Evolutionary conservation across 2,113 vertebrate species (phyloP), one percentile per base, ranked within the genome.

Genomic region (Silurus meridionalis): DNA sequence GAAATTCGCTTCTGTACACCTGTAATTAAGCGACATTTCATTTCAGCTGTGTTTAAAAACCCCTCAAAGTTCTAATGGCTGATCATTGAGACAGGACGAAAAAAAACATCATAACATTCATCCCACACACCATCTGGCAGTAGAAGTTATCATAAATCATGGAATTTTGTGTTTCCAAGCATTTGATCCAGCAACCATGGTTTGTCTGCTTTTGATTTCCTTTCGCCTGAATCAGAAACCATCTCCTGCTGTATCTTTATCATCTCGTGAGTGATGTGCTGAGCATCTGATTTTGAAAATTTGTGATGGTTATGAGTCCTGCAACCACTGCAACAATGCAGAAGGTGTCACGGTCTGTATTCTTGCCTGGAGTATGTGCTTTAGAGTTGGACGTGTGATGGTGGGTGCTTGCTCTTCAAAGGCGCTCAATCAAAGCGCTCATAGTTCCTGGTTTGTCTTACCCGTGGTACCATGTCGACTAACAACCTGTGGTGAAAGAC

Each of bases 401-500:
- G 83, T 63, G 80, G 37, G 21, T 46, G 61, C n/a, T 72, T 64
- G 81, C 80, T 60, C 10, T 69, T 75, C 19, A 83, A 19, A 25
- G 37, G 82, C 1, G 83, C 69, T 97, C 94, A 99, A 92, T 99
- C 98, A 55, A 99, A 99, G 91, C 97, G 97, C 89, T 99, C 98
- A 1, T 99, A 99, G 91, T 98, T 96, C 82, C 96, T 96, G 0
- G 98, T 99, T 88, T 98, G 97, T 93, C 96, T 94, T 82, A 99
- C 95, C 0, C 97, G 95, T 37, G 98, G 98, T 6, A 99, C 92
- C 97, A 98, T 99, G 74, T 99, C 97, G 4, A 95, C 90, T 88
- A 99, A 95, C 86, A 99, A 93, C 92, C 98, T 99, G 96, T 83
- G 23, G 85, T 78, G 64, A 71, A 89, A 25, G 89, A 67, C 64